Base-by-base conservation (phyloP, 2,888 invertebrate species). In the Scaptomyza caliginosa region DNA sequence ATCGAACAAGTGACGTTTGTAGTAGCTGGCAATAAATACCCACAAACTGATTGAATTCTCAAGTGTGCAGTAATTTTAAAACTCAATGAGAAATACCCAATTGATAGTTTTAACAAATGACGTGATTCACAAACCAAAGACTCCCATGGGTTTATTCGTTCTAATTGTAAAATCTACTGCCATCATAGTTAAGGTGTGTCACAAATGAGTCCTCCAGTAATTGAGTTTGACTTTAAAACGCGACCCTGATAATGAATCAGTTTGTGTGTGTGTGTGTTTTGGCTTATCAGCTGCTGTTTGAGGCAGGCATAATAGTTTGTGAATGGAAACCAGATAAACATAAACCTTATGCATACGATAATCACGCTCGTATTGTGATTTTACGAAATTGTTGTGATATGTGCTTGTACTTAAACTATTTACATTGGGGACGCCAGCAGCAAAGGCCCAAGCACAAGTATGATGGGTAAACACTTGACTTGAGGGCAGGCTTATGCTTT, bases 381-480 rank as follows among this genome's bases (percentile, higher is more conserved):
- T 45, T 13, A 38, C 40, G 34, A 19, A 30, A 24, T 48, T 46
- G 26, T 28, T 32, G 10, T 39, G 45, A 36, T 43, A 51, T 43
- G 17, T 11, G 11, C 0, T 19, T 13, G 28, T 32, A 34, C 42
- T 38, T 32, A 38, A 51, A 51, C 6, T 36, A 32, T 68, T 63
- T 63, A 8, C 70, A 17, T 32, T 16, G 4, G 46, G 13, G 34
- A 7, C 16, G 13, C 7, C 13, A 4, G 1, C 32, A 32, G 13
- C 32, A 1, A 30, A 2, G 24, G 6, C 43, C 19, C 26, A 6
- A 13, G 26, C 16, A 17, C 17, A 17, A 38, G 34, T 5, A 32
- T 49, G 23, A 17, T 16, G 28, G 11, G 73, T 28, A 54, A 73
- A 67, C 42, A 67, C 60, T 73, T 50, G 13, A 32, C 36, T 57